Evolutionary conservation across 2,888 invertebrate genomes (phyloP).

Genomic region (Xestoiulus laeticollis): DNA sequence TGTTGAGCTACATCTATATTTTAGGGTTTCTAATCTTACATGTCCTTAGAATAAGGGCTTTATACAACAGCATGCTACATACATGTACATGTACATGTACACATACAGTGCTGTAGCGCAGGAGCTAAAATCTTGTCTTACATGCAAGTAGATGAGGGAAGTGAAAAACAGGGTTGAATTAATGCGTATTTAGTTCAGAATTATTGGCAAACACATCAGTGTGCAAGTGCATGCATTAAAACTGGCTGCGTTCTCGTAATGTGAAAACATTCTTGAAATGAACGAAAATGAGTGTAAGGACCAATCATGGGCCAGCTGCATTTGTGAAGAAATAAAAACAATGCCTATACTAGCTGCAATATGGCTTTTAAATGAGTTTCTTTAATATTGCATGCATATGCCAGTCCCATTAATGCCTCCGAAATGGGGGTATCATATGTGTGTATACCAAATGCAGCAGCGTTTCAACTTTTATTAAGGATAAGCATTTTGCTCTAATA

Average conservation of each 20-base stretch:
- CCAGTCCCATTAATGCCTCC: background rate
- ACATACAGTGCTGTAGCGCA: background rate
- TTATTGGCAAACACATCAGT: constrained; percentile 26
- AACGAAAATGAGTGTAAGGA: constrained; percentile 26
- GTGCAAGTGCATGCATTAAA: constrained; percentile 7
- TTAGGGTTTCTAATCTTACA: too few relatives aligned
- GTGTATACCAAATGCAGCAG: background rate
- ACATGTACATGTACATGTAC: too few relatives aligned
- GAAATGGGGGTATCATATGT: background rate
- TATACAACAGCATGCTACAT: too few relatives aligned
- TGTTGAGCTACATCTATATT: too few relatives aligned
- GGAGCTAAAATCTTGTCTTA: background rate
- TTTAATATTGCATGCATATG: constrained; percentile 11
- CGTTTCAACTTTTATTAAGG: constrained; percentile 26
- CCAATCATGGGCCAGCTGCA: constrained; percentile 3
- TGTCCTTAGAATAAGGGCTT: too few relatives aligned
- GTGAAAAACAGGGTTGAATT: constrained; percentile 11
- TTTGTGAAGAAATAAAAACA: constrained; percentile 12
- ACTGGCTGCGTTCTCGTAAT: constrained; percentile 4
- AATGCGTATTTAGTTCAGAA: constrained; percentile 1
- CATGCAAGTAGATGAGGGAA: background rate
- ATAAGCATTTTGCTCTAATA: constrained; percentile 26
- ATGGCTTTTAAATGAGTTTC: constrained; percentile 26
- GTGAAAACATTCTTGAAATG: constrained; percentile 12
- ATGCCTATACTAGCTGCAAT: background rate